Conservation (phyloP, 2,113 vertebrate species). For the Mobula hypostoma region DNA sequence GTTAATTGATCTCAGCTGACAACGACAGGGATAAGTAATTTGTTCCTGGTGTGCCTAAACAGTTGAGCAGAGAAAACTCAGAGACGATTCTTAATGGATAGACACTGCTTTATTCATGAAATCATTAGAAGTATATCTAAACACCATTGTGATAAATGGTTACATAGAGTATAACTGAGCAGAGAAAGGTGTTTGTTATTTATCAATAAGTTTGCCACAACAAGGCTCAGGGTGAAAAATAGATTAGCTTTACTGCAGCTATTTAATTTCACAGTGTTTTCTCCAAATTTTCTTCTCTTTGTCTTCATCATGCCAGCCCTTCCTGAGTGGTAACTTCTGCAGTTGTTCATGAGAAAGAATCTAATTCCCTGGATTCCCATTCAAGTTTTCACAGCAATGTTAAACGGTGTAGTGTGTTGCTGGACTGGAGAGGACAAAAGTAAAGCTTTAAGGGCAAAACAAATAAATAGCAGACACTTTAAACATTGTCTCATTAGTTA, state of each 20-base stretch:
- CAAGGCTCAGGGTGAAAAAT: background rate
- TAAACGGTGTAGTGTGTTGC: background rate
- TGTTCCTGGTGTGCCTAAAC: background rate
- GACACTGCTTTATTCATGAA: background rate
- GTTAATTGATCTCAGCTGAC: background rate
- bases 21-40: background rate
- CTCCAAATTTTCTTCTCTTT: no score
- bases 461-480: no score
- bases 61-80: background rate
- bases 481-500: background rate
- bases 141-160: background rate
- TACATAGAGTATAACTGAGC: background rate
- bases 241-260: background rate
- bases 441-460: background rate
- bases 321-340: background rate
- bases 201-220: background rate
- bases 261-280: background rate
- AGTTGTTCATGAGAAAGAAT: background rate
- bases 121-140: background rate
- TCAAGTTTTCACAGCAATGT: background rate
- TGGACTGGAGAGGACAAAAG: background rate
- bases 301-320: background rate
- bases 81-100: background rate
- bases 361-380: background rate
- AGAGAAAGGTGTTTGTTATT: background rate